Evolutionary conservation across 2,797 vertebrate species (phyloP).

Genomic region (Gymnodraco acuticeps): DNA sequence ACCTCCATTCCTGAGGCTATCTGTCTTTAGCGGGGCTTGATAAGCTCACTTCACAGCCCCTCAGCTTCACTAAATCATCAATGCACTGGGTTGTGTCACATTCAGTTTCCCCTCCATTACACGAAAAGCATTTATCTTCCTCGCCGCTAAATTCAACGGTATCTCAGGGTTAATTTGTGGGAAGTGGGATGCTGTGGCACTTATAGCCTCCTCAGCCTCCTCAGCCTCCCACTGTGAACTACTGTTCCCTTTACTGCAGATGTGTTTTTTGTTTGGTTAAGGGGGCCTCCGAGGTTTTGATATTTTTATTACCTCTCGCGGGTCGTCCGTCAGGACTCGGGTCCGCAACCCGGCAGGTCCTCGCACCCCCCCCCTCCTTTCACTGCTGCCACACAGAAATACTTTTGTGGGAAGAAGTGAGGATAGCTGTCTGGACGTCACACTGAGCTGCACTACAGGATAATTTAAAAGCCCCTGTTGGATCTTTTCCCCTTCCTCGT

Average conservation of each 20-base stretch:
- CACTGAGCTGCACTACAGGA: conserved; percentile 85
- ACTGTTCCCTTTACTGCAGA: conserved; percentile 87
- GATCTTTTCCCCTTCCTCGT: conserved; percentile 80
- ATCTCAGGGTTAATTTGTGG: conserved; percentile 69
- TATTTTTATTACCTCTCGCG: conserved; percentile 87
- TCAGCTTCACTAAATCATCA: conserved; percentile 76
- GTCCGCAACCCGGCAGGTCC: conserved; percentile 75
- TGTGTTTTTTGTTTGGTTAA: conserved; percentile 88
- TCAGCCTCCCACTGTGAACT: conserved; percentile 85
- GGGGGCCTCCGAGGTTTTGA: conserved; percentile 84
- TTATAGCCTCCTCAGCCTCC: conserved; percentile 69
- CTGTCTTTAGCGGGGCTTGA: conserved; percentile 80
- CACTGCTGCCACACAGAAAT: conserved; percentile 82
- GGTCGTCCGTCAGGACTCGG: conserved; percentile 80
- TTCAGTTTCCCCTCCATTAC: conserved; percentile 70
- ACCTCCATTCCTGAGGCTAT: conserved; percentile 68
- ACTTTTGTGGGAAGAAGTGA: conserved; percentile 87
- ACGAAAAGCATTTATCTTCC: conserved; percentile 55
- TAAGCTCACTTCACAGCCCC: conserved; percentile 81
- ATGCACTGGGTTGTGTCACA: conserved; percentile 78
- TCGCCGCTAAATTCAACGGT: conserved; percentile 41
- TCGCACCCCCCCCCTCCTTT: conserved; percentile 30
- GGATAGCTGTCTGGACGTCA: conserved; percentile 88
- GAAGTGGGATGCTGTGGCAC: conserved; percentile 75
- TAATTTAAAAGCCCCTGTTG: conserved; percentile 88